These are phyloP conservation scores for Lichenostomus cassidix DNA, from an alignment of 2,113 vertebrate genomes.

Conservation along the genomic window DNA sequence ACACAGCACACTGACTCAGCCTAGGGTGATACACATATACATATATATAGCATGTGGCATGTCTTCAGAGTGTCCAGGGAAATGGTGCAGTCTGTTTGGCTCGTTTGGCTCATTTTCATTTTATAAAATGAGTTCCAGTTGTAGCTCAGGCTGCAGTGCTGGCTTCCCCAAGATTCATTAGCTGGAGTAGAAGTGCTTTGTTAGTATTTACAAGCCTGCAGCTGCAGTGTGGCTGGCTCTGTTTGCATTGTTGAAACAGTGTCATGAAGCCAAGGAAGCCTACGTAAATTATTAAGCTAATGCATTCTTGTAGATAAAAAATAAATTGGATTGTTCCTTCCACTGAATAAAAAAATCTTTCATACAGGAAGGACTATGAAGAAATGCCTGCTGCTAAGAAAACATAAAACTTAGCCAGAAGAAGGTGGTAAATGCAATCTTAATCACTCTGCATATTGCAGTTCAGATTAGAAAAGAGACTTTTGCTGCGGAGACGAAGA, in stretches of 20 bases:
- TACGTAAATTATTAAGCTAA: background rate
- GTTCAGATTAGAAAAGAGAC: background rate
- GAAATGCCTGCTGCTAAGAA: background rate
- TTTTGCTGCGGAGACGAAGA: background rate
- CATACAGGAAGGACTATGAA: background rate
- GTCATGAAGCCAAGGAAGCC: background rate
- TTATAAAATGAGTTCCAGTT: background rate
- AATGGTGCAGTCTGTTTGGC: background rate
- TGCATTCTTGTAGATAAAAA: background rate
- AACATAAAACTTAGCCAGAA: background rate
- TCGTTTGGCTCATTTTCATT: background rate
- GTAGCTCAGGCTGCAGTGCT: background rate
- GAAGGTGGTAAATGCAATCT: background rate
- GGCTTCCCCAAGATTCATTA: background rate
- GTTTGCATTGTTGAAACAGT: background rate
- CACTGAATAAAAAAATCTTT: background rate
- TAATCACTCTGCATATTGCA: background rate
- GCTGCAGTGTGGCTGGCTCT: background rate
- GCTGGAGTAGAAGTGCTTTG: background rate
- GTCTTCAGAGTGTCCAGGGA: background rate
- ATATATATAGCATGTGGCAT: background rate
- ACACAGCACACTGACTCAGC: background rate
- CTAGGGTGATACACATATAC: background rate
- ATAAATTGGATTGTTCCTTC: background rate
- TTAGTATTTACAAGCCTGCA: conserved; percentile 21